These are phyloP conservation scores for Colostygia pectinataria DNA, from an alignment of 2,888 invertebrate species.

Conservation along the genomic window DNA sequence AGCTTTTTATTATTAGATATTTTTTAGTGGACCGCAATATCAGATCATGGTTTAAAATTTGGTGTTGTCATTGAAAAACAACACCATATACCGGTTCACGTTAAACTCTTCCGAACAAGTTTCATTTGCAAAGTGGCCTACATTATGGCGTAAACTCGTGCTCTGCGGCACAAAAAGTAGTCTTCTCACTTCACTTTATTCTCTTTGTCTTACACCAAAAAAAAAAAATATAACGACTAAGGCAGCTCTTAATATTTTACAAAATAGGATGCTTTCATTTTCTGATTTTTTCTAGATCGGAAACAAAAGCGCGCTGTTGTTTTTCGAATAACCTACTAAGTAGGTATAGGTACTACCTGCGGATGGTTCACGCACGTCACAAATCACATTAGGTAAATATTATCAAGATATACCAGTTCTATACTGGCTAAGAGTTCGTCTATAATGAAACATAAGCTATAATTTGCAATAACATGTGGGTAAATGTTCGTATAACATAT, in stretches of 20 bases:
- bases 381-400: conserved; percentile 37
- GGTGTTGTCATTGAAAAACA: conserved; percentile 4
- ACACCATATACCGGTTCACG: conserved; percentile 17
- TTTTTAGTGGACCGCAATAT: neutral
- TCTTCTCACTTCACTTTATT: neutral
- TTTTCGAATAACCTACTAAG: conserved; percentile 34
- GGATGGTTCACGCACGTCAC: conserved; percentile 42
- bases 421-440: neutral
- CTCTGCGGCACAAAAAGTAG: conserved; percentile 6
- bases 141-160: conserved; percentile 4
- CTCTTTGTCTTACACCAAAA: no score
- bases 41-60: conserved; percentile 4
- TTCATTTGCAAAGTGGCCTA: conserved; percentile 12
- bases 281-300: conserved; percentile 29
- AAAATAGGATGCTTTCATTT: neutral
- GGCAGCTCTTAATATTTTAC: no score
- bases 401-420: neutral
- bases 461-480: conserved; percentile 38
- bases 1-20: no score
- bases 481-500: conserved; percentile 54
- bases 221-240: no score
- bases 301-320: conserved; percentile 43
- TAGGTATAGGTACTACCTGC: conserved; percentile 31
- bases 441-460: neutral
- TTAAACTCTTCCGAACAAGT: conserved; percentile 16